Base-by-base conservation (phyloP, 2,888 invertebrate genomes). In the Brachycybe producta region DNA sequence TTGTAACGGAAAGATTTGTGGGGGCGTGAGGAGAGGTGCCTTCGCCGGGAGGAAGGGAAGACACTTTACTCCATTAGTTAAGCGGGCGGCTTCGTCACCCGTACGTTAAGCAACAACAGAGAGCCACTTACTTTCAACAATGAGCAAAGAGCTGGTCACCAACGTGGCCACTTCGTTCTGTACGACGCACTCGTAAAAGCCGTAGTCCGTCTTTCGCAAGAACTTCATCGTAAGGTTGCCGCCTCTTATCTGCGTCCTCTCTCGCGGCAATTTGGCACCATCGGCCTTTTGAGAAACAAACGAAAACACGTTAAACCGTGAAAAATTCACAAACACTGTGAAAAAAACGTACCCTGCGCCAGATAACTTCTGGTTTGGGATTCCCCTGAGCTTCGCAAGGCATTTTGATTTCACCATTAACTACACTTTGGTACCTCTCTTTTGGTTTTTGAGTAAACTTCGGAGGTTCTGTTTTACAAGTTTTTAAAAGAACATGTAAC, bases 1-100 rank as follows among this genome's bases (percentile, higher is more conserved):
- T 83, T 41, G 82, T 80, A 24, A 85, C 87, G 21, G 87, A 83
- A 53, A 95, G 79, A 70, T 95, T 95, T 74, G 88, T 88, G 0
- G 95, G 95, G 38, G 95, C 92, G 71, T 95, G 94, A 15, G 94
- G 94, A 63, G 92, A 90, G 15, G 94, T 94, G 55, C 91, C 91
- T 70, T 88, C 86, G 58, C 43, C 45, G 45, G 44, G 34, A 50
- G 36, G 32, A 44, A 35, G n/a, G 41, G 30, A 32, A 41, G 49
- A 49, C 49, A 49, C 49, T 50, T 44, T 38, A 35, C 23, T 35
- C n/a, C 44, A 50, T 49, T 49, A 49, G 49, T 46, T 46, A 46
- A 36, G 46, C 46, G 36, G 46, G 46, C 35, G 36, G 35, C 27
- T 46, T 43, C 27, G 39, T 36, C 15, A 28, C 41, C 19, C 3